Conservation (phyloP, 2,797 vertebrate genomes). For the Setipinna tenuifilis region DNA sequence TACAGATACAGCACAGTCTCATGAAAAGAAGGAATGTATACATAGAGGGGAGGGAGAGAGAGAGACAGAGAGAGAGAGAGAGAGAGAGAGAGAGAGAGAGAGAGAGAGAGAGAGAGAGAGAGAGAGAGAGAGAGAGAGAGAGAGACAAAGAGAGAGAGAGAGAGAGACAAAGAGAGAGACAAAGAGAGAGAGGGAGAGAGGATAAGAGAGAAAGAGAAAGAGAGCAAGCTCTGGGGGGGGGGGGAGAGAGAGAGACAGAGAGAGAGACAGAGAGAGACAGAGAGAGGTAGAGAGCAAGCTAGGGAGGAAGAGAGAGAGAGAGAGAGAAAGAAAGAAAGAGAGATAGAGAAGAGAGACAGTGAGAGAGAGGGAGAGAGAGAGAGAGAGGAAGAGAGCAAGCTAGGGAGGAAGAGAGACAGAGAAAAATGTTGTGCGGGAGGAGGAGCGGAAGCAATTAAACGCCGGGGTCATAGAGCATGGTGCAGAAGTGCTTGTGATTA, state of each 20-base stretch:
- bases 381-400: background rate
- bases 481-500: slow-evolving; percentile 54
- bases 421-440: slow-evolving; percentile 44
- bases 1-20: background rate
- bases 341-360: slow-evolving; percentile 30
- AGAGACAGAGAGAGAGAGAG: background rate
- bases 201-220: slow-evolving; percentile 28
- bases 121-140: slow-evolving; percentile 3
- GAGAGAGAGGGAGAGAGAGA: background rate
- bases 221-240: too few relatives aligned
- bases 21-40: slow-evolving; percentile 7
- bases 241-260: background rate
- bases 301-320: background rate
- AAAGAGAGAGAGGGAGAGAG: slow-evolving; percentile 27
- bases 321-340: background rate
- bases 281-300: background rate
- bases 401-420: slow-evolving; percentile 35
- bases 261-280: slow-evolving; percentile 31
- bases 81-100: slow-evolving; percentile 36
- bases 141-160: slow-evolving; percentile 32
- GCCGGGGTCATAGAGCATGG: slow-evolving; percentile 57
- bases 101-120: background rate
- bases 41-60: background rate
- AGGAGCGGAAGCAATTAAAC: slow-evolving; percentile 66
- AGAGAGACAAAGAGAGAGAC: background rate